Percentiles rank a stretch among this genome's conserved stretches.
Conservation (phyloP, 1,140 invertebrate species). For the Dinothrombium tinctorium region DNA sequence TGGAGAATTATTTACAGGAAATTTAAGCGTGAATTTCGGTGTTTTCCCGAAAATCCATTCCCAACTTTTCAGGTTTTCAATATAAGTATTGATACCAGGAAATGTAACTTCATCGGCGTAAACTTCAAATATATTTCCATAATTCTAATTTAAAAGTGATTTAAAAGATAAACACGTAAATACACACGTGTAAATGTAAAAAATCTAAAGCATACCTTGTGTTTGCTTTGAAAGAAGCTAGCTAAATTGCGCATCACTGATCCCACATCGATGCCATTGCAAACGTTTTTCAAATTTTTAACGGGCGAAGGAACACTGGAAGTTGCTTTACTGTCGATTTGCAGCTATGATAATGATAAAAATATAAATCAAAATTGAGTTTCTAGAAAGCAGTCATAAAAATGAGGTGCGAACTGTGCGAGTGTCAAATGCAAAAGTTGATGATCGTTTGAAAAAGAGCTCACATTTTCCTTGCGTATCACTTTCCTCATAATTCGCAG, state of each 20-base stretch:
- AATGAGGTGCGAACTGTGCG: too few relatives aligned
- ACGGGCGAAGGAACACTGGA: constrained; percentile 50
- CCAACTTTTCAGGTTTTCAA: constrained; percentile 44
- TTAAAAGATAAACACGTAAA: too few relatives aligned
- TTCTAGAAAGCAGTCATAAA: too few relatives aligned
- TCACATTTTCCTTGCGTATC: constrained; percentile 19
- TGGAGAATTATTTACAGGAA: too few relatives aligned
- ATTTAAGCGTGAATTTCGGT: background rate
- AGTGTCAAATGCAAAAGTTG: too few relatives aligned
- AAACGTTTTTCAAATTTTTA: constrained; percentile 44
- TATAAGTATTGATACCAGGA: constrained; percentile 41
- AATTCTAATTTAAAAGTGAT: background rate
- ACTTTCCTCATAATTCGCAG: constrained; percentile 32
- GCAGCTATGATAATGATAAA: constrained; percentile 27
- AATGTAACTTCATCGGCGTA: constrained; percentile 43
- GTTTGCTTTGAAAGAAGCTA: background rate
- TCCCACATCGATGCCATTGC: constrained; percentile 39
- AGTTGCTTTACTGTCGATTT: constrained; percentile 52
- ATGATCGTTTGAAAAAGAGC: constrained; percentile 4
- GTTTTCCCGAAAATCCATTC: constrained; percentile 32
- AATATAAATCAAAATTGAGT: constrained; percentile 8
- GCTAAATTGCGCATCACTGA: background rate
- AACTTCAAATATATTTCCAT: constrained; percentile 16
- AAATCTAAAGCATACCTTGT: background rate
- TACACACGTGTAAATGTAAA: background rate